phyloP scores from a whole-genome alignment of 1,140 invertebrate species.

The Aphelenchoides fujianensis region DNA sequence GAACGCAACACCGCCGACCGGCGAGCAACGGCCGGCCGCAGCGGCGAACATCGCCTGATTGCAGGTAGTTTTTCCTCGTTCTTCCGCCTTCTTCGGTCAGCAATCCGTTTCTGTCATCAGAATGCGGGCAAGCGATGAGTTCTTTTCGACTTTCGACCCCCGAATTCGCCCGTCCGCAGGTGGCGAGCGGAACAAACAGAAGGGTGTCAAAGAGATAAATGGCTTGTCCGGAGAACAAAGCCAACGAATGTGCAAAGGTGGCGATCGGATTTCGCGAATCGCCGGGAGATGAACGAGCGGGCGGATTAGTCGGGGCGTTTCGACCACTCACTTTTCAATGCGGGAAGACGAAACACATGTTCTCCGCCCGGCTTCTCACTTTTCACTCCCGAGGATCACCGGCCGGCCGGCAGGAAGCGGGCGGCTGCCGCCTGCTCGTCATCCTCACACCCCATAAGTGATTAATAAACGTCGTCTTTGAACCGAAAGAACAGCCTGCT shows the following conservation, averaged over 20 bases:
- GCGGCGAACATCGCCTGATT: not conserved
- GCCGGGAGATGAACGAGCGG: not conserved
- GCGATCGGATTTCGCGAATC: not conserved
- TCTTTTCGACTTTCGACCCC: too few relatives aligned
- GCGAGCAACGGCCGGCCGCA: not conserved
- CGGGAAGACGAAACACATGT: constrained; percentile 5
- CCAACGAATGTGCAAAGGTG: not conserved
- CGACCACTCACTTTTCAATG: constrained; percentile 1
- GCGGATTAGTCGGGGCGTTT: not conserved
- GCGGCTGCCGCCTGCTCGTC: not conserved
- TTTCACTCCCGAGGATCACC: not conserved
- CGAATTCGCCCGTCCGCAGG: too few relatives aligned
- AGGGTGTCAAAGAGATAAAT: constrained; percentile 10
- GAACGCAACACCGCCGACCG: not conserved
- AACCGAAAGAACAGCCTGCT: not conserved
- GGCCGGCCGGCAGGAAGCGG: not conserved
- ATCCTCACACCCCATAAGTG: not conserved
- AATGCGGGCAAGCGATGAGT: too few relatives aligned
- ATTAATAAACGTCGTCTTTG: not conserved
- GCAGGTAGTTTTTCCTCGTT: not conserved
- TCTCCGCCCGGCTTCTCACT: not conserved
- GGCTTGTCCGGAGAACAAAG: constrained; percentile 4
- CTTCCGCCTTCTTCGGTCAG: too few relatives aligned
- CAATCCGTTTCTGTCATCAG: not conserved
- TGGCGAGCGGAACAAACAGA: not conserved